Evolutionary conservation across 2,888 invertebrate species (phyloP), one percentile per base, ranked within the genome.

Genomic region (Cyaniris semiargus): DNA sequence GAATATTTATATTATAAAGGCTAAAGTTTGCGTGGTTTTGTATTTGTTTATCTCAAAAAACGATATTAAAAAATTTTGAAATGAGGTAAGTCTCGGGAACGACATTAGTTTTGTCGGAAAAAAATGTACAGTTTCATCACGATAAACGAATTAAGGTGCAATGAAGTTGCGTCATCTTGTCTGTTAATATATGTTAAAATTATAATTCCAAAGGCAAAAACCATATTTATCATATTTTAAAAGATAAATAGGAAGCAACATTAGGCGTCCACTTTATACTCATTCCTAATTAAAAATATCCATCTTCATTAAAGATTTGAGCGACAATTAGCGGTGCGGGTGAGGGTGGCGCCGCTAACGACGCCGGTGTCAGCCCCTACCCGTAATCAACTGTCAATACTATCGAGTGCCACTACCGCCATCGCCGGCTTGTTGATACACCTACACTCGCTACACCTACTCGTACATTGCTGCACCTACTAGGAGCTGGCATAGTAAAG

Each of bases 281-380:
- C 27, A 27, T 53, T 53, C 53, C 66, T 66, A 66, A 66, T 66
- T 66, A 66, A 66, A 66, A 66, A 27, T 27, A 66, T 66, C 27
- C 60, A 66, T 66, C 66, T 66, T 66, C 66, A 66, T 66, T 66
- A 66, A 66, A 66, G 13, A 23, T 60, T 60, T 31, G 21, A 66
- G 15, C 27, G 66, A 66, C 66, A 66, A 66, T 31, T 66, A 23
- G 60, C 60, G 60, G 60, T 66, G 15, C 15, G 66, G 66, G 7
- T 1, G 58, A 58, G 58, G 58, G 58, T 15, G 15, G 27, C 27
- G 18, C 1, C 66, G 66, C 66, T 66, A 66, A 31, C 66, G 66
- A 66, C 27, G 27, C 15, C 66, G 6, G 27, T 31, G 27, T 27
- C 66, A 27, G 15, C 27, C 66, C 66, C 66, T 66, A 27, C 66